Base-by-base conservation (phyloP, 2,113 vertebrate genomes). In the Gavia stellata region DNA sequence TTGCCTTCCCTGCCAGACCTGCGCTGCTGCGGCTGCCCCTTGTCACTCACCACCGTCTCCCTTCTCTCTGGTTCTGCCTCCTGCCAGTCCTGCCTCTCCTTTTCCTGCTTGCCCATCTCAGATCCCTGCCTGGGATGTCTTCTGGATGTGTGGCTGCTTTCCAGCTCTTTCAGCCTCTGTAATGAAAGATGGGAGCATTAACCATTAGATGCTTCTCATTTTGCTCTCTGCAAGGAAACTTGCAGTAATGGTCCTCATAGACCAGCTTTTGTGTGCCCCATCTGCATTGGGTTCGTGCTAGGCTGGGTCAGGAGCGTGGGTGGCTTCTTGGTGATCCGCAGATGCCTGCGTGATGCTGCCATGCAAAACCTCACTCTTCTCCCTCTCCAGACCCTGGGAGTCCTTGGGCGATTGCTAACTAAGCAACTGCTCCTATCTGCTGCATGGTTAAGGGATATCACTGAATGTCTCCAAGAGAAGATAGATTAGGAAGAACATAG, bases 201-300 rank as follows among this genome's bases (percentile, higher is more conserved):
- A 23, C 34, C 8, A 6, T 42, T 44, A 17, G n/a, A 12, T 31
- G 40, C 28, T 81, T 62, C 67, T 73, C 17, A 11, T 23, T 75
- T 45, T 31, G 9, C 28, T 67, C 12, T 28, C 38, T 12, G 1
- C 25, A 40, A 17, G 47, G 36, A 9, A 85, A 45, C 26, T 59
- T 5, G 3, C 1, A 0, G 13, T 34, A 2, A 0, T 3, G 50
- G 21, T 40, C 6, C 26, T 62, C 20, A 3, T 6, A 15, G 31
- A 10, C 6, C 28, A 45, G 65, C 21, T 81, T 42, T 36, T 6
- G 13, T 6, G 29, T 56, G 44, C 8, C 26, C 56, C 29, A 5
- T 18, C 40, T 17, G 7, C 4, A 0, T 2, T 9, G 49, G 12
- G 31, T 20, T 66, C 11, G 4, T 38, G 36, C 34, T 10, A 5